These are phyloP conservation scores for Heteromyza rotundicornis DNA, from an alignment of 2,888 invertebrate genomes.

Conservation along the genomic window DNA sequence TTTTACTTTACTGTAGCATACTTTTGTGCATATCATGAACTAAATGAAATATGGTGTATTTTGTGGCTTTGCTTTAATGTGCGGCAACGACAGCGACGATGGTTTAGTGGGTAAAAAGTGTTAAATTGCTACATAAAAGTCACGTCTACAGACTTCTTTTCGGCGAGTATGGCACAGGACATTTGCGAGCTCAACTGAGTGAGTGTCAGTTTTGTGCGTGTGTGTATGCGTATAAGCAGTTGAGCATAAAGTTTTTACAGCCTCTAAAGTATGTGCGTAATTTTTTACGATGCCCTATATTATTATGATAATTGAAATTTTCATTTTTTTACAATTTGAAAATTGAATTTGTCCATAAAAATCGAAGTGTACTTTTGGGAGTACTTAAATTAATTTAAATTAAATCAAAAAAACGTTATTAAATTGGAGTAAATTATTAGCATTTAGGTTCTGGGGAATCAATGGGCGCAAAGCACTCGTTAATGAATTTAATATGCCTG, in stretches of 20 bases:
- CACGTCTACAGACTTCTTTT: conserved; percentile 9
- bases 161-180: too few species aligned
- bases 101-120: conserved; percentile 9
- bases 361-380: too few species aligned
- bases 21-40: conserved; percentile 23
- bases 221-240: too few species aligned
- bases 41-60: conserved; percentile 20
- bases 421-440: too few species aligned
- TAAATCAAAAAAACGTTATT: too few species aligned
- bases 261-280: background rate
- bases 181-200: background rate
- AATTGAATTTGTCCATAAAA: too few species aligned
- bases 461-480: too few species aligned
- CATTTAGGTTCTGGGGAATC: too few species aligned
- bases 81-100: background rate
- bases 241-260: background rate
- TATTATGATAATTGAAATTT: background rate
- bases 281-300: background rate
- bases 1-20: conserved; percentile 6
- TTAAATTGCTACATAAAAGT: conserved; percentile 19
- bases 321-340: background rate
- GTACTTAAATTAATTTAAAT: too few species aligned
- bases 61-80: conserved; percentile 8
- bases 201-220: background rate
- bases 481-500: too few species aligned